These are phyloP conservation scores for Xiphophorus maculatus DNA, from an alignment of 2,113 vertebrate species.

Conservation along the genomic window DNA sequence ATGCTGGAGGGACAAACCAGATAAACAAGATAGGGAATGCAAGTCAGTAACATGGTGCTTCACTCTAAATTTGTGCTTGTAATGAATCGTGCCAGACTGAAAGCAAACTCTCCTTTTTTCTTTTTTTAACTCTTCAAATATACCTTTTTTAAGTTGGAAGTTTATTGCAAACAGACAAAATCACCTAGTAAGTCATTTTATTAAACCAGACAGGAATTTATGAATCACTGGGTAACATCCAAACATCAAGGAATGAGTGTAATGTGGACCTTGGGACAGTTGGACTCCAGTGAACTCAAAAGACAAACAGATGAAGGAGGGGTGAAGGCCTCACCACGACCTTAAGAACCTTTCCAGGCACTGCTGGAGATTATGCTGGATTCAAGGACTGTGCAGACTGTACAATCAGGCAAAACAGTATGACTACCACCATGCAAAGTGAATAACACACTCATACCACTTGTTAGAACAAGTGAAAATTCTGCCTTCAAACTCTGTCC, in stretches of 20 bases:
- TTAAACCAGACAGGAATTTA: slow-evolving; percentile 16
- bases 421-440: background rate
- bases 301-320: slow-evolving; percentile 61
- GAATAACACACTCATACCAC: background rate
- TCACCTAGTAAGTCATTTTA: slow-evolving; percentile 21
- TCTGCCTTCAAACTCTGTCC: background rate
- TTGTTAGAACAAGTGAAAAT: background rate
- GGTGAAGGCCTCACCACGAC: slow-evolving; percentile 74
- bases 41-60: background rate
- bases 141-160: slow-evolving; percentile 12
- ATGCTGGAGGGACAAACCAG: slow-evolving; percentile 75
- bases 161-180: slow-evolving; percentile 25
- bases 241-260: slow-evolving; percentile 67
- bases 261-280: slow-evolving; percentile 64
- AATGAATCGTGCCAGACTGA: slow-evolving; percentile 11
- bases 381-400: slow-evolving; percentile 23
- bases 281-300: slow-evolving; percentile 61
- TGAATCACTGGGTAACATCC: slow-evolving; percentile 55
- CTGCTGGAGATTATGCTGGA: slow-evolving; percentile 10
- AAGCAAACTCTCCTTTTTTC: slow-evolving; percentile 1
- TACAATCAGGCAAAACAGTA: too few species aligned
- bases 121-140: slow-evolving; percentile 1
- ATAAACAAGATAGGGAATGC: slow-evolving; percentile 1
- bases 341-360: slow-evolving; percentile 42
- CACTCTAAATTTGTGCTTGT: slow-evolving; percentile 8